These are phyloP conservation scores for Platichthys stellatus DNA, from an alignment of 2,113 vertebrate genomes.

Conservation along the genomic window DNA sequence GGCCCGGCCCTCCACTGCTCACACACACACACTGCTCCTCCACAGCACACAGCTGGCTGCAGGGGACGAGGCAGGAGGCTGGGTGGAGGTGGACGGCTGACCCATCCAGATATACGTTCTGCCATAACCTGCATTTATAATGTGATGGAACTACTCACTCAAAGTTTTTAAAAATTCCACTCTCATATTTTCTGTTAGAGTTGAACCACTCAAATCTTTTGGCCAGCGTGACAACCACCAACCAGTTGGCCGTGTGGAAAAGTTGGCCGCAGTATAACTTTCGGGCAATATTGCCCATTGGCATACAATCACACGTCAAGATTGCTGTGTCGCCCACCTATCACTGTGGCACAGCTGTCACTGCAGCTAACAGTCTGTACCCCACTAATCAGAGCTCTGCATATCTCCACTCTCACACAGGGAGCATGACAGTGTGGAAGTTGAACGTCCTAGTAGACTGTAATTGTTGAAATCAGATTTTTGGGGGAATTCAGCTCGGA, in stretches of 20 bases:
- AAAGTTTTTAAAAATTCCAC: constrained; percentile 51
- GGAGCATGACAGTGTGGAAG: constrained; percentile 50
- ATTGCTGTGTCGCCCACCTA: constrained; percentile 76
- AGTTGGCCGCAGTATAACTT: constrained; percentile 73
- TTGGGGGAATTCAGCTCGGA: constrained; percentile 13
- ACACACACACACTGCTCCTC: constrained; percentile 16
- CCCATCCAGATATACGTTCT: not conserved
- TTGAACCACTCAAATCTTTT: constrained; percentile 54
- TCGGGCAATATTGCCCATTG: constrained; percentile 75
- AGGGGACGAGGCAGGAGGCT: constrained; percentile 20
- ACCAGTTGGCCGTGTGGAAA: constrained; percentile 74
- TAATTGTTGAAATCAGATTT: constrained; percentile 48
- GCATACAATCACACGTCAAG: constrained; percentile 73
- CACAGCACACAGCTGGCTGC: constrained; percentile 51
- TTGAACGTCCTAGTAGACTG: constrained; percentile 30
- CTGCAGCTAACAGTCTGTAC: constrained; percentile 68
- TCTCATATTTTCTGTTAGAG: constrained; percentile 32
- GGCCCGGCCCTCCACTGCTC: constrained; percentile 28
- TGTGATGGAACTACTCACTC: constrained; percentile 18
- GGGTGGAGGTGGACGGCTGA: constrained; percentile 34
- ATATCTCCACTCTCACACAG: constrained; percentile 64
- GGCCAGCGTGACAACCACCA: constrained; percentile 63
- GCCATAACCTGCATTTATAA: not conserved
- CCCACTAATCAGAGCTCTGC: constrained; percentile 69
- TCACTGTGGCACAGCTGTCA: constrained; percentile 75